phyloP scores from a whole-genome alignment of 2,113 vertebrate genomes.

The Pica pica region DNA sequence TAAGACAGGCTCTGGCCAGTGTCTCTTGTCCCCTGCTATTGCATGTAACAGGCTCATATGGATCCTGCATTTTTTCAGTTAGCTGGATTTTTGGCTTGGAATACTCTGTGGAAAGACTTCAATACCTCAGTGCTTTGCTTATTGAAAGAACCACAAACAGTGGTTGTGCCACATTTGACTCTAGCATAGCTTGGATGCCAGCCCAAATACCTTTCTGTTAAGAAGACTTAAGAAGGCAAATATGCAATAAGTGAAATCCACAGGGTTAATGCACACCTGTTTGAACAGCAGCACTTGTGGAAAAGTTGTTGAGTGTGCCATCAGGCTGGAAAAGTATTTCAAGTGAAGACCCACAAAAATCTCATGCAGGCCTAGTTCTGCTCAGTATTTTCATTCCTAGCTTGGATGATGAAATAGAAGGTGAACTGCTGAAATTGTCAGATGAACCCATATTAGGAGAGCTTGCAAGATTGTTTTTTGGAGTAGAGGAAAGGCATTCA shows the following conservation, averaged over 20 bases:
- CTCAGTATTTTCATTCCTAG: background rate
- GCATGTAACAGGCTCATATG: background rate
- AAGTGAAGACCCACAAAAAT: background rate
- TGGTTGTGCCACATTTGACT: background rate
- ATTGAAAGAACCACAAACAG: background rate
- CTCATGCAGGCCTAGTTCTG: background rate
- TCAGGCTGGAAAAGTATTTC: background rate
- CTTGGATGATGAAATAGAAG: background rate
- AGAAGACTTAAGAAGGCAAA: background rate
- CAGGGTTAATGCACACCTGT: background rate
- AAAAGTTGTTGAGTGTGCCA: background rate
- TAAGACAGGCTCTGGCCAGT: background rate
- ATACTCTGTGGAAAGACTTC: background rate
- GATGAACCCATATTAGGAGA: background rate
- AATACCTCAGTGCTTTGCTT: background rate
- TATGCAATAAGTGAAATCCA: background rate
- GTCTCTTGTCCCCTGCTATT: background rate
- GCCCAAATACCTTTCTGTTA: background rate
- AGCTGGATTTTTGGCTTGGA: background rate
- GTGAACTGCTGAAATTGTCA: background rate
- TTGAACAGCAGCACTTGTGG: background rate
- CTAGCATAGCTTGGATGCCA: background rate
- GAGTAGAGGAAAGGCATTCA: background rate
- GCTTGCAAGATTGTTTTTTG: background rate
- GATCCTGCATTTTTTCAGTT: background rate